Conservation (phyloP, 2,888 invertebrate species). For the Cryptosula pallasiana region DNA sequence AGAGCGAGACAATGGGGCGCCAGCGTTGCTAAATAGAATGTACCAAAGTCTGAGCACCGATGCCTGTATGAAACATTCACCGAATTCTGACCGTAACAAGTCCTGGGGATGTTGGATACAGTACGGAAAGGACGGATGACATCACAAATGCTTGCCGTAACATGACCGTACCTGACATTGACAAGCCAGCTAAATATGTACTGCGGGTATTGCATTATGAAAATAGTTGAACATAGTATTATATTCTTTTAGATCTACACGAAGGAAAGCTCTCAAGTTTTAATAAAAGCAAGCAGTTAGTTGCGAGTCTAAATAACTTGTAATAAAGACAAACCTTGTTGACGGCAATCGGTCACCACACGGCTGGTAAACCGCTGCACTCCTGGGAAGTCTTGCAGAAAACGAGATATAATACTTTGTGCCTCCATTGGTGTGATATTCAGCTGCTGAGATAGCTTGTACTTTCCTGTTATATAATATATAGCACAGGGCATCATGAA, state of each 20-base stretch:
- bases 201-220: too few relatives aligned
- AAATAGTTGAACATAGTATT: too few relatives aligned
- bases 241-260: too few relatives aligned
- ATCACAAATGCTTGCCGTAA: too few relatives aligned
- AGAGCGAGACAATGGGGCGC: neutral
- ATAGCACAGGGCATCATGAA: too few relatives aligned
- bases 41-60: neutral
- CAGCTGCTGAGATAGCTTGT: constrained; percentile 43
- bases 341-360: neutral
- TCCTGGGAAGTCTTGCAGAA: constrained; percentile 30
- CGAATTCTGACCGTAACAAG: neutral
- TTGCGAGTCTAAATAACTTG: too few relatives aligned
- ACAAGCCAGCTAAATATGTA: too few relatives aligned
- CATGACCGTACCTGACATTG: too few relatives aligned
- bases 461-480: constrained; percentile 43
- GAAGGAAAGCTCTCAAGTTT: too few relatives aligned
- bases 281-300: too few relatives aligned
- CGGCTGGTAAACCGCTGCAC: constrained; percentile 21
- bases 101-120: neutral
- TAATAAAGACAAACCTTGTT: constrained; percentile 25
- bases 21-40: neutral
- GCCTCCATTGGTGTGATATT: constrained; percentile 40
- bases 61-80: neutral
- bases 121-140: too few relatives aligned
- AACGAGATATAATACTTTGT: constrained; percentile 44